A percentile compares a stretch with the other conserved stretches of the same genome.
These are phyloP conservation scores for Melitaea athalia DNA, from an alignment of 2,888 invertebrate species.

Conservation along the genomic window DNA sequence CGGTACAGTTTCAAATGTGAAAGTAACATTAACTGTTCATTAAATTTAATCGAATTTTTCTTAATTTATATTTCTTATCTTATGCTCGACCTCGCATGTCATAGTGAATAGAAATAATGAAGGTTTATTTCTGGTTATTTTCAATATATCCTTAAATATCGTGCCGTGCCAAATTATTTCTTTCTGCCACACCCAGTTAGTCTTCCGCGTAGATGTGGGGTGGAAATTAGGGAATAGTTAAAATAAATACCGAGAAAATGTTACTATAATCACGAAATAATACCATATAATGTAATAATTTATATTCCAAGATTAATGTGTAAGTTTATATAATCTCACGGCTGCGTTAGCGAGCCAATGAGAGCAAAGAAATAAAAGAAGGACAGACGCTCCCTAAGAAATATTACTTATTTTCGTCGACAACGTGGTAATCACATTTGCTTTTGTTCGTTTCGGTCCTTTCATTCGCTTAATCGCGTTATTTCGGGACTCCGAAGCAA, in stretches of 20 bases:
- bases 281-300: neutral
- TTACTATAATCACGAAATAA: neutral
- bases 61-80: too few relatives aligned
- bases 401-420: conserved; percentile 78
- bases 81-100: too few relatives aligned
- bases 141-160: too few relatives aligned
- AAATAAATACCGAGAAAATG: neutral
- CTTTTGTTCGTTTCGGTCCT: conserved; percentile 79
- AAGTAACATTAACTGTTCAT: too few relatives aligned
- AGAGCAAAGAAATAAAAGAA: conserved; percentile 45
- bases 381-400: conserved; percentile 60
- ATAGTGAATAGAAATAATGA: too few relatives aligned
- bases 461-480: conserved; percentile 81
- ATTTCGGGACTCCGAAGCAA: conserved; percentile 72
- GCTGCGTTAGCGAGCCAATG: conserved; percentile 38
- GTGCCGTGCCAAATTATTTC: too few relatives aligned
- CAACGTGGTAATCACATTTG: conserved; percentile 79
- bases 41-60: too few relatives aligned
- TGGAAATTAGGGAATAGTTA: too few relatives aligned
- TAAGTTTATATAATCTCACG: conserved; percentile 38
- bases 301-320: conserved; percentile 19
- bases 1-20: neutral
- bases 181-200: too few relatives aligned
- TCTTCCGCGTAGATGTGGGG: too few relatives aligned
- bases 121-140: too few relatives aligned